Percentiles rank a stretch among this genome's conserved stretches.
Evolutionary conservation across 2,797 vertebrate species (phyloP).

Genomic region (Sylvilagus floridanus): DNA sequence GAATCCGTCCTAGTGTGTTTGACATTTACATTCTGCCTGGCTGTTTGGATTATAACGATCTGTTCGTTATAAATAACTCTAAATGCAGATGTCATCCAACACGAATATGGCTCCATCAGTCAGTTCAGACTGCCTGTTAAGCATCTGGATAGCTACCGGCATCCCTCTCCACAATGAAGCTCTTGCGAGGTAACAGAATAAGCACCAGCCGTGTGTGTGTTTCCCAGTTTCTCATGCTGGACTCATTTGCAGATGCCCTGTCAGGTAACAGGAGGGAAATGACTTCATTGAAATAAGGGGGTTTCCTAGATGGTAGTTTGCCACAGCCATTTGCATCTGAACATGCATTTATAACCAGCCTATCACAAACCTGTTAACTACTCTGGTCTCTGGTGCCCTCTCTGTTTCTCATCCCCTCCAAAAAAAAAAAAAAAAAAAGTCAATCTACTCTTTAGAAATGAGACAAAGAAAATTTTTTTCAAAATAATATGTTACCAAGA

Average conservation of each 20-base stretch:
- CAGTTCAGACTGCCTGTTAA: background rate
- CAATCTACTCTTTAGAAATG: slow-evolving; percentile 18
- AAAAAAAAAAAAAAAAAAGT: background rate
- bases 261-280: slow-evolving; percentile 48
- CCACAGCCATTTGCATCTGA: slow-evolving; percentile 11
- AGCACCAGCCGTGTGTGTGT: background rate
- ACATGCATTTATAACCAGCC: background rate
- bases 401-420: background rate
- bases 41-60: background rate
- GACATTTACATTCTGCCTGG: slow-evolving; percentile 47
- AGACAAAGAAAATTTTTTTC: slow-evolving; percentile 25
- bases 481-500: background rate
- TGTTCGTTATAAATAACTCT: slow-evolving; percentile 57
- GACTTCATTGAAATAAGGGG: slow-evolving; percentile 28
- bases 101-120: background rate
- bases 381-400: background rate
- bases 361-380: background rate
- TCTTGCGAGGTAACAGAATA: background rate
- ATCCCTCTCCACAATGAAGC: background rate
- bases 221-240: background rate
- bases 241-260: background rate
- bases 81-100: slow-evolving; percentile 49
- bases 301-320: slow-evolving; percentile 18
- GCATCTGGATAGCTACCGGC: background rate
- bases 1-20: background rate